Percentiles rank a stretch among this genome's conserved stretches.
These are phyloP conservation scores for Nycticorax nycticorax DNA, from an alignment of 2,113 vertebrate species.

Conservation along the genomic window DNA sequence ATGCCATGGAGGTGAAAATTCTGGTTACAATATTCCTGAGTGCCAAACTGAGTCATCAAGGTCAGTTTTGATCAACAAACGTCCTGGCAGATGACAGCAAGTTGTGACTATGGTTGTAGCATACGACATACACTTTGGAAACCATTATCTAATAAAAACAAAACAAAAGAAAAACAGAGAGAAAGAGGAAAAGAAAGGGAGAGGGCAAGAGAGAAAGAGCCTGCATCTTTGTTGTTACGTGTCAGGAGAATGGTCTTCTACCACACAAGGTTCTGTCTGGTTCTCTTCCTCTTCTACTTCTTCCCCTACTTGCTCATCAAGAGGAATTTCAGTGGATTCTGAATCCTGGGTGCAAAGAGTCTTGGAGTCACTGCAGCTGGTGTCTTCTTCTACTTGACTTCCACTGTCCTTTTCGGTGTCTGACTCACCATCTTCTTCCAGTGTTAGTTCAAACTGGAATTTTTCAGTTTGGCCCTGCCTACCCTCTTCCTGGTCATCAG, in stretches of 20 bases:
- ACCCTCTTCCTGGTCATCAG: conserved; percentile 89
- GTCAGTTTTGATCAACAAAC: conserved; percentile 82
- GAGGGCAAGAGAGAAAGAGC: not conserved
- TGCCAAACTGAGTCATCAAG: conserved; percentile 90
- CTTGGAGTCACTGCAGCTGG: conserved; percentile 97
- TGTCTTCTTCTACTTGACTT: conserved; percentile 95
- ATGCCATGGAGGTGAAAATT: conserved; percentile 73
- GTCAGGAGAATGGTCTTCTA: conserved; percentile 80
- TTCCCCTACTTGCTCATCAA: conserved; percentile 92
- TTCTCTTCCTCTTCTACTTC: conserved; percentile 82
- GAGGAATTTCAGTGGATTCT: conserved; percentile 95
- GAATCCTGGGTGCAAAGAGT: conserved; percentile 98
- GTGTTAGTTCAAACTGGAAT: conserved; percentile 97
- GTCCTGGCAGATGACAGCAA: conserved; percentile 77
- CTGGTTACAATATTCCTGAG: conserved; percentile 92
- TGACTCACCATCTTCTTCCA: conserved; percentile 95
- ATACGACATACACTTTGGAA: conserved; percentile 85
- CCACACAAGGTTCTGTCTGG: conserved; percentile 76
- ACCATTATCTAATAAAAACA: conserved; percentile 71
- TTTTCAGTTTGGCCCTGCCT: conserved; percentile 90
- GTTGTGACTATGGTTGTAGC: conserved; percentile 79
- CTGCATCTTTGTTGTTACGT: conserved; percentile 83
- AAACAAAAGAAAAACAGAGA: not conserved
- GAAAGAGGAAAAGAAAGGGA: not conserved
- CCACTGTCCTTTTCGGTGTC: conserved; percentile 97